Evolutionary conservation across 2,113 vertebrate genomes (phyloP).

Genomic region (Thunnus maccoyii): DNA sequence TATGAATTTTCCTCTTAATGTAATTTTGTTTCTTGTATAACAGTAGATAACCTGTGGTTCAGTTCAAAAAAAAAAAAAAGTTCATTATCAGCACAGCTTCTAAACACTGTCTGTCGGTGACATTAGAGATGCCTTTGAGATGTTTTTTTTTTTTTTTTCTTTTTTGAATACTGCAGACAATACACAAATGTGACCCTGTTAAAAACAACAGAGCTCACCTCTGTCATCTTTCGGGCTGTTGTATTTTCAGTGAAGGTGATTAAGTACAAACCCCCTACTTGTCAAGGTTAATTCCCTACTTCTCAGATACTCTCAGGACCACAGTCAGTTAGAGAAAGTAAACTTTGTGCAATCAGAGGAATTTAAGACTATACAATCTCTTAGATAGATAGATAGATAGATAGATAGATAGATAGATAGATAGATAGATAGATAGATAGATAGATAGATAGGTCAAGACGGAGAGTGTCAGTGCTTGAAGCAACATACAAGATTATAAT

Average conservation of each 20-base stretch:
- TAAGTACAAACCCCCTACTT: constrained; percentile 27
- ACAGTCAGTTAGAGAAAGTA: background rate
- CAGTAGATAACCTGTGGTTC: background rate
- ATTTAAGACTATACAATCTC: background rate
- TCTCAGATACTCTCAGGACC: background rate
- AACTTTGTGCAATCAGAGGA: background rate
- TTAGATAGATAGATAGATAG: background rate
- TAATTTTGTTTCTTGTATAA: background rate
- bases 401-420: background rate
- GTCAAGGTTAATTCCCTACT: constrained; percentile 44
- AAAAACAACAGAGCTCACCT: constrained; percentile 25
- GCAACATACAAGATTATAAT: background rate
- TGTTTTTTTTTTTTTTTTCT: background rate
- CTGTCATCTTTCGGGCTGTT: constrained; percentile 19
- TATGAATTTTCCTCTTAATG: background rate
- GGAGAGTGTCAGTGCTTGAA: background rate
- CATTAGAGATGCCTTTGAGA: constrained; percentile 1
- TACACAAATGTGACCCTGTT: constrained; percentile 8
- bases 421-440: background rate
- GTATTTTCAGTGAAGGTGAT: constrained; percentile 27
- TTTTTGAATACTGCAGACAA: background rate
- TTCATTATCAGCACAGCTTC: constrained; percentile 6
- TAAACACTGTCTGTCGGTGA: background rate
- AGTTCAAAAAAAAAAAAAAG: background rate
- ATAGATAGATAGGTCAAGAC: background rate